A percentile compares a stretch with the other conserved stretches of the same genome.
Conservation (phyloP, 2,113 vertebrate genomes). For the Gavia stellata region DNA sequence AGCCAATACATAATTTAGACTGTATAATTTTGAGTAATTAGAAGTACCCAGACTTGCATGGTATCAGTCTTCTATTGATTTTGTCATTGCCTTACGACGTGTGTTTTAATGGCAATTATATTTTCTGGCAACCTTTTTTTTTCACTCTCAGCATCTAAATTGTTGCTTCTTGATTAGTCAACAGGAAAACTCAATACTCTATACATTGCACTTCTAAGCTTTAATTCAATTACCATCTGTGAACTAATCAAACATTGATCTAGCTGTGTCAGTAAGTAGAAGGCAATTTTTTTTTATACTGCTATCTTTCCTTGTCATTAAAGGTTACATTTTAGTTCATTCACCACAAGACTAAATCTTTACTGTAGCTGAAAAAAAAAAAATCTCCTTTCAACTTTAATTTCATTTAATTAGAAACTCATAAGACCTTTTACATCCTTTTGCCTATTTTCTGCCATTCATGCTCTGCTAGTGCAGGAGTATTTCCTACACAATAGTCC, state of each 20-base stretch:
- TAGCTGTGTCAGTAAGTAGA: slow-evolving; percentile 29
- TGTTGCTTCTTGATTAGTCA: slow-evolving; percentile 61
- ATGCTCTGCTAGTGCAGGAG: background rate
- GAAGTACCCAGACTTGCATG: background rate
- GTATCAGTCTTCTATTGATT: slow-evolving; percentile 53
- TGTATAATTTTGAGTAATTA: slow-evolving; percentile 44
- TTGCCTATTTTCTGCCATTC: background rate
- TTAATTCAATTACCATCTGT: slow-evolving; percentile 62
- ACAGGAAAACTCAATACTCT: slow-evolving; percentile 57
- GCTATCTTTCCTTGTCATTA: slow-evolving; percentile 22
- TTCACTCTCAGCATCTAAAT: slow-evolving; percentile 42
- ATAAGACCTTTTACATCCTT: background rate
- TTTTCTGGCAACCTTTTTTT: slow-evolving; percentile 39
- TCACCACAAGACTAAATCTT: background rate
- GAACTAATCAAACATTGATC: slow-evolving; percentile 62
- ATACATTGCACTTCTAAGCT: slow-evolving; percentile 24
- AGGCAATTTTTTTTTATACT: background rate
- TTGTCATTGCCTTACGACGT: background rate
- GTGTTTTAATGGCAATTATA: slow-evolving; percentile 52
- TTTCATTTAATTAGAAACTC: background rate
- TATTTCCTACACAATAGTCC: background rate
- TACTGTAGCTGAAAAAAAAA: background rate
- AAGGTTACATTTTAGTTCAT: slow-evolving; percentile 21
- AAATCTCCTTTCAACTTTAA: background rate
- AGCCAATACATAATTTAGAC: slow-evolving; percentile 5